A percentile compares a stretch with the other conserved stretches of the same genome.
Conservation (phyloP, 1,140 invertebrate species). For the Uloborus diversus region DNA sequence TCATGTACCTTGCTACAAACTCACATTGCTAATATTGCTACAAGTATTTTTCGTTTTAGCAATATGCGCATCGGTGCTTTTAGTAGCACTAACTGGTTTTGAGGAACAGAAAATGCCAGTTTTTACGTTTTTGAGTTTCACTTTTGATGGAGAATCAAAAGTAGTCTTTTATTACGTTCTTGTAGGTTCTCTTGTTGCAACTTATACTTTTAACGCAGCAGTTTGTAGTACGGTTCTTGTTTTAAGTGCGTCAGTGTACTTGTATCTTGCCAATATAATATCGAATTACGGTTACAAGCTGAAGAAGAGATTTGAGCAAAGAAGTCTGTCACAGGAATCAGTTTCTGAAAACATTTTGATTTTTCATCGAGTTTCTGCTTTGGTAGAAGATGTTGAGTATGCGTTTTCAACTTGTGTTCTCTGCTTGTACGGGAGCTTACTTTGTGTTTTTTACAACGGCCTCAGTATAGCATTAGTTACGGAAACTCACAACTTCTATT, state of each 20-base stretch:
- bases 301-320: neutral
- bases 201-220: neutral
- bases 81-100: neutral
- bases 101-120: neutral
- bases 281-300: neutral
- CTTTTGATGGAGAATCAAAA: neutral
- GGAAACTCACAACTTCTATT: neutral
- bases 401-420: slow-evolving; percentile 12
- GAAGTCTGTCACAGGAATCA: neutral
- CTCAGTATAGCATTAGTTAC: neutral
- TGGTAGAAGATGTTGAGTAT: neutral
- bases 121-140: neutral
- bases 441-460: slow-evolving; percentile 10
- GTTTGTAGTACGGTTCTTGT: neutral
- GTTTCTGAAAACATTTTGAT: neutral
- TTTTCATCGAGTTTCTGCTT: neutral
- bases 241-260: slow-evolving; percentile 1
- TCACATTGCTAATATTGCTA: neutral
- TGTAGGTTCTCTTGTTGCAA: neutral
- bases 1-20: neutral
- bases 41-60: neutral
- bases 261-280: neutral
- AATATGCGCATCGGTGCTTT: neutral
- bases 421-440: neutral
- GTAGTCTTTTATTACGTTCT: neutral